Evolutionary conservation across 2,113 vertebrate genomes (phyloP).

Genomic region (Casuarius casuarius): DNA sequence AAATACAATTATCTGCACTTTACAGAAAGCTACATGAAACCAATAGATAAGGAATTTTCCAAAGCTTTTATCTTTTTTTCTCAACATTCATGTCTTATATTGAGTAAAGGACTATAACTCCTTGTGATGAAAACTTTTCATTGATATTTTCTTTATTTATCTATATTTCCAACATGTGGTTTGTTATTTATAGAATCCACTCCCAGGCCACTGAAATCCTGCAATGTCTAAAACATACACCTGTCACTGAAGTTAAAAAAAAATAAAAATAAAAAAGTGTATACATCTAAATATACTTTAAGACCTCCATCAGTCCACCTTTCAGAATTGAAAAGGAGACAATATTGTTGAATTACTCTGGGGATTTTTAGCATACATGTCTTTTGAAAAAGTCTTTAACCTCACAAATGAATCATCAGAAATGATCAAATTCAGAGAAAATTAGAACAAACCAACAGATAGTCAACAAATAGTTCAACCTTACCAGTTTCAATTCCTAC

Average conservation of each 20-base stretch:
- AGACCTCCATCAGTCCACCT: background rate
- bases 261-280: background rate
- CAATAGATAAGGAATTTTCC: background rate
- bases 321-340: background rate
- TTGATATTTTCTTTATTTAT: background rate
- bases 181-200: background rate
- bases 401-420: background rate
- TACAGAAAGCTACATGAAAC: background rate
- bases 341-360: background rate
- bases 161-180: background rate
- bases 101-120: background rate
- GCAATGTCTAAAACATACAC: background rate
- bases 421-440: background rate
- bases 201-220: background rate
- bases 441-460: background rate
- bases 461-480: background rate
- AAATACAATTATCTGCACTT: background rate
- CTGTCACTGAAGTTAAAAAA: background rate
- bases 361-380: background rate
- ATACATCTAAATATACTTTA: background rate
- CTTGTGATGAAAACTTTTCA: background rate
- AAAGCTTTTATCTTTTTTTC: background rate
- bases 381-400: background rate
- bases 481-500: background rate
- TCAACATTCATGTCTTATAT: background rate